Evolutionary conservation across 1,140 invertebrate species (phyloP), one percentile per base, ranked within the genome.

Genomic region (Papilio polytes): DNA sequence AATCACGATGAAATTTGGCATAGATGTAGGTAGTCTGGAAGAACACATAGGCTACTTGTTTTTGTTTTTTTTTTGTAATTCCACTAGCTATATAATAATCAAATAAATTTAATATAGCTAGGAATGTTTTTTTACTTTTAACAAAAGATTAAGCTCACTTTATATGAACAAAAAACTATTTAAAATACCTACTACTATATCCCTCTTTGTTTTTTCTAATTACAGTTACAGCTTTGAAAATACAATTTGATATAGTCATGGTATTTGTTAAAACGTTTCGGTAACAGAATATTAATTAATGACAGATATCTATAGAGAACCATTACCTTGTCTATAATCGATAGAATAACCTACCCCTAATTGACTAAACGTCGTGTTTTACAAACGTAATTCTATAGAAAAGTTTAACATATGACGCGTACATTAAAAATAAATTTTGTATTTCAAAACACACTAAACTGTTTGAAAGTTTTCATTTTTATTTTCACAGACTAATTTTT

Each of bases 251-350:
- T 22, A 13, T 26, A 26, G 4, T 3, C 20, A 26, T 63, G 3
- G 22, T 3, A 1, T 26, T 56, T 20, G 22, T 22, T 63, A 63
- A 63, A 63, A 63, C 26, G 22, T 12, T 0, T 63, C 13, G 10
- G 26, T 70, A 70, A 70, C 63, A 70, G 26, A 70, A 70, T 66
- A 15, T 70, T 70, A 31, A 70, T 70, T 70, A 63, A 22, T 59
- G 56, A 59, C 26, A 63, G n/a, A 66, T 4, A 15, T 66, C 1
- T 66, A 31, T 13, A 66, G 59, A 31, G 26, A 66, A 66, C 59
- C 22, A 66, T 31, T 66, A 63, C 6, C 56, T 63, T 63, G 59
- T 18, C 59, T 22, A 18, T 26, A 26, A 20, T 31, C 59, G 20
- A 31, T 63, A 1, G 59, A 63, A 31, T 26, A 63, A 31, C 31